A percentile compares a stretch with the other conserved stretches of the same genome.
These are phyloP conservation scores for Synanthedon myopaeformis DNA, from an alignment of 2,888 invertebrate genomes.

Conservation along the genomic window DNA sequence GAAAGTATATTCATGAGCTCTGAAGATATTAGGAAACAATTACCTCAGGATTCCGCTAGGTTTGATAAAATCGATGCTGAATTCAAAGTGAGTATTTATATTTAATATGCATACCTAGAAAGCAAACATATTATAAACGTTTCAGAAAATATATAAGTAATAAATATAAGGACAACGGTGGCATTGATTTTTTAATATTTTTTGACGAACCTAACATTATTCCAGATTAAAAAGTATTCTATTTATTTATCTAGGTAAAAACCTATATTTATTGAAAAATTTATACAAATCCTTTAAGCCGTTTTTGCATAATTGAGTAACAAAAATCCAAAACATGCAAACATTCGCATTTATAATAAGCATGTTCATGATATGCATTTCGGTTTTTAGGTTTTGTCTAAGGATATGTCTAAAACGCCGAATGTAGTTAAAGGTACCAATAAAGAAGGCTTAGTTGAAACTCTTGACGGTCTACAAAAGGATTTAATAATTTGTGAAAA, in stretches of 20 bases:
- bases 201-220: no score
- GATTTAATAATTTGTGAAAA: slow-evolving; percentile 94
- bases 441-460: slow-evolving; percentile 81
- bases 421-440: slow-evolving; percentile 95
- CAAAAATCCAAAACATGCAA: no score
- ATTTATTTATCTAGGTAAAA: no score
- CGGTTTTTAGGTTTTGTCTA: slow-evolving; percentile 72
- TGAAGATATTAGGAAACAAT: slow-evolving; percentile 93
- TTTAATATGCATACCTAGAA: background rate
- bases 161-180: no score
- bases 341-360: no score
- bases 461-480: slow-evolving; percentile 84
- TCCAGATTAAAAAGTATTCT: no score
- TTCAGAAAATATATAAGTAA: no score
- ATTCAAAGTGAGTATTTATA: slow-evolving; percentile 75
- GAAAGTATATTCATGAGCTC: slow-evolving; percentile 99
- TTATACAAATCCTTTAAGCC: background rate
- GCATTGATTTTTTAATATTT: no score
- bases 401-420: slow-evolving; percentile 82
- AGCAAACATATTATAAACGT: background rate
- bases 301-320: no score
- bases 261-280: background rate
- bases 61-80: slow-evolving; percentile 92
- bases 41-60: slow-evolving; percentile 92
- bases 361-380: background rate